Evolutionary conservation across 2,797 vertebrate species (phyloP).

Genomic region (Glyptemys insculpta): DNA sequence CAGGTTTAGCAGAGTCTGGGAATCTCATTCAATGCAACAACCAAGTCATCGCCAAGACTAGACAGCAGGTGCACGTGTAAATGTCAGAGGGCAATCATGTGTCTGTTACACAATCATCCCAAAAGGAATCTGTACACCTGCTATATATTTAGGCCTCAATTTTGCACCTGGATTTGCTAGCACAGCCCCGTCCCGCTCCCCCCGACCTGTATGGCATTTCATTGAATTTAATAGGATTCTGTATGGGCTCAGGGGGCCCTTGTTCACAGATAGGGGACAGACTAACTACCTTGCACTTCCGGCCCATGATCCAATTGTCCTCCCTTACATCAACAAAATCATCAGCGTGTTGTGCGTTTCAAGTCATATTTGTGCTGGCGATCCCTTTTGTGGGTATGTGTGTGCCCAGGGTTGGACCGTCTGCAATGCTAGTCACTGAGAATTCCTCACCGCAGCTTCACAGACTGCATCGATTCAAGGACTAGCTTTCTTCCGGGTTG

Average conservation of each 20-base stretch:
- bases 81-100: background rate
- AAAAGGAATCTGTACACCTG: background rate
- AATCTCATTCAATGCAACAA: background rate
- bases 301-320: rapidly evolving
- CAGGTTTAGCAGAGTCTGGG: background rate
- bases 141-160: background rate
- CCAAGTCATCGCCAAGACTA: background rate
- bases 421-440: background rate
- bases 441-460: background rate
- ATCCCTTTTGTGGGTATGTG: background rate
- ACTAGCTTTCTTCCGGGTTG: background rate
- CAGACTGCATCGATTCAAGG: background rate
- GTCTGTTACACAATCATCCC: background rate
- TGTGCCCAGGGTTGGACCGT: background rate
- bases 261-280: rapidly evolving
- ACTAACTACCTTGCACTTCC: background rate
- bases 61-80: background rate
- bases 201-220: background rate
- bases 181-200: background rate
- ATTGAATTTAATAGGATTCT: background rate
- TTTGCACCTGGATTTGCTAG: background rate
- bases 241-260: background rate
- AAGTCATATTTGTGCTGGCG: rapidly evolving
- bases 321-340: background rate
- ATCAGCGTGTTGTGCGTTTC: rapidly evolving